Percentiles rank a stretch among this genome's conserved stretches.
Evolutionary conservation across 2,797 vertebrate species (phyloP).

Genomic region (Echiichthys vipera): DNA sequence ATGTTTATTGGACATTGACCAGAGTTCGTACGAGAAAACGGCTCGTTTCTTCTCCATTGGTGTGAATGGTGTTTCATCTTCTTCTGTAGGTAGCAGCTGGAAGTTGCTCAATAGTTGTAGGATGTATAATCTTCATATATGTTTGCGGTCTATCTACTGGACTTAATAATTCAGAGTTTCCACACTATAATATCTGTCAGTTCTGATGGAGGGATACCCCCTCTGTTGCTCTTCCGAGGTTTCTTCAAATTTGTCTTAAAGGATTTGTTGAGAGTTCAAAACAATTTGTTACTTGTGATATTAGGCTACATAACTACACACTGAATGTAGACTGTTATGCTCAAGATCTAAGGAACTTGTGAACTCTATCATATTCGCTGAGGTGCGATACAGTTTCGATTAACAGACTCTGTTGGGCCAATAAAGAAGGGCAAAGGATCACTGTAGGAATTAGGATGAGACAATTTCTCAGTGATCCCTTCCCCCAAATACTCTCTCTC

Average conservation of each 20-base stretch:
- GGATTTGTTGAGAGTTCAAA: not conserved
- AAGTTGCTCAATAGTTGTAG: fast-evolving
- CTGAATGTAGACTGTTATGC: not conserved
- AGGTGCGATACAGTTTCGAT: not conserved
- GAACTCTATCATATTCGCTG: not conserved
- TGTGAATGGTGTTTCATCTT: not conserved
- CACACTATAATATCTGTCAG: not conserved
- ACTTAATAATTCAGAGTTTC: not conserved
- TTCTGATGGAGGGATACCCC: not conserved
- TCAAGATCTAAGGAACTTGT: not conserved
- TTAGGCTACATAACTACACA: not conserved
- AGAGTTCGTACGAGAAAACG: too few species aligned
- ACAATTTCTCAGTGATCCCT: slow-evolving; percentile 65
- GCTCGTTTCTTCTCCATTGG: not conserved
- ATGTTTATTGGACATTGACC: too few species aligned
- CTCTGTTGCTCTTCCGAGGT: not conserved
- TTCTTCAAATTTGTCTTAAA: not conserved
- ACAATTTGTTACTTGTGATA: not conserved
- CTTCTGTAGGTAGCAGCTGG: not conserved
- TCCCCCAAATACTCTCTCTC: slow-evolving; percentile 40
- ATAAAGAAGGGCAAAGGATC: slow-evolving; percentile 26
- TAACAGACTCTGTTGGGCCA: slow-evolving; percentile 1
- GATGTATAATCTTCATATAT: not conserved
- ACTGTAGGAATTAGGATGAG: slow-evolving; percentile 66
- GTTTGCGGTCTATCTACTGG: not conserved